Percentiles rank a stretch among this genome's conserved stretches.
Evolutionary conservation across 2,113 vertebrate genomes (phyloP).

Genomic region (Ictalurus punctatus): DNA sequence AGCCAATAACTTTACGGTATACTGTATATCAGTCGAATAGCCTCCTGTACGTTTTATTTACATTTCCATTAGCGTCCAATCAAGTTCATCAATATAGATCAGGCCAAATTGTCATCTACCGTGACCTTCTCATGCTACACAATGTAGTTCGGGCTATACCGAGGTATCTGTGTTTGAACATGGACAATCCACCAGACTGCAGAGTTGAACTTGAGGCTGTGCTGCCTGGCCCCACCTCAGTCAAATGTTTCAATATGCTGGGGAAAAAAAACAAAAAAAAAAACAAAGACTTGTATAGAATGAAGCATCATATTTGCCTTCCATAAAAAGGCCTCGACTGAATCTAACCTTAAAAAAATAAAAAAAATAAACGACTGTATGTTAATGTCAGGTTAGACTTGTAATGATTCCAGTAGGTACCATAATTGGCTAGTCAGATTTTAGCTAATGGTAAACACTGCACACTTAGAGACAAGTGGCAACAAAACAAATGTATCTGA

Average conservation of each 20-base stretch:
- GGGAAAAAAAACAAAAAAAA: not conserved
- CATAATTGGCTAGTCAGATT: not conserved
- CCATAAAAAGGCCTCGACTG: not conserved
- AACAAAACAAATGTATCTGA: constrained; percentile 8
- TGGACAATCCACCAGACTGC: not conserved
- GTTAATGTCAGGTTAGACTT: not conserved
- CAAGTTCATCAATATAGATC: not conserved
- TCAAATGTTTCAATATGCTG: not conserved
- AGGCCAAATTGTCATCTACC: not conserved
- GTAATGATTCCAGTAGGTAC: not conserved
- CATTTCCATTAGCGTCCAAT: not conserved
- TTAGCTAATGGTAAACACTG: too few species aligned
- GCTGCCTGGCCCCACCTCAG: not conserved
- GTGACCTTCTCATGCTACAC: not conserved
- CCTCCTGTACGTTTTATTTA: not conserved
- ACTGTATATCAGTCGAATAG: not conserved
- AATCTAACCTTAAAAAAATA: not conserved
- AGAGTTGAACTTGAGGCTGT: not conserved
- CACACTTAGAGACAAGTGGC: not conserved
- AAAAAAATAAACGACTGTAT: not conserved
- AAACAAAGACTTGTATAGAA: not conserved
- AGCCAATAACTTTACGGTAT: not conserved
- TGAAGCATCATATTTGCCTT: not conserved
- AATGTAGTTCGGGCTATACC: not conserved
- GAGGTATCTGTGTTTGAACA: not conserved